Conservation (phyloP, 2,113 vertebrate genomes). For the Echinops telfairi region DNA sequence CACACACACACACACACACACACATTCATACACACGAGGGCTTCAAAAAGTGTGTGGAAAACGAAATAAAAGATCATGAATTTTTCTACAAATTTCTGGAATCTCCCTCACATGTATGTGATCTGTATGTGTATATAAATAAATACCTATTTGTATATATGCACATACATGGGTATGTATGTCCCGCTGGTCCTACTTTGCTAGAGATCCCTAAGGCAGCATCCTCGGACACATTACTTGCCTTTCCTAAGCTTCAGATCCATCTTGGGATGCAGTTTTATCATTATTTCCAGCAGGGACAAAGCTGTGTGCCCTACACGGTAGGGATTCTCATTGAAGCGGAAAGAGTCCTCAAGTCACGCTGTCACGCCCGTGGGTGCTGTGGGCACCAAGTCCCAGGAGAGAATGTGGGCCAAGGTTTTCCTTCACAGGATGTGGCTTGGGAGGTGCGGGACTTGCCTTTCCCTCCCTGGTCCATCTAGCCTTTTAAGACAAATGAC, state of each 20-base stretch:
- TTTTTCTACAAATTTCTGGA: too few species aligned
- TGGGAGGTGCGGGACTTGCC: neutral
- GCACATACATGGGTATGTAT: too few species aligned
- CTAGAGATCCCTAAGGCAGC: neutral
- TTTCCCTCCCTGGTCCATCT: neutral
- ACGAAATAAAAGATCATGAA: too few species aligned
- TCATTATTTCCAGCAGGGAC: neutral
- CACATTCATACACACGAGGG: too few species aligned
- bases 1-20: too few species aligned
- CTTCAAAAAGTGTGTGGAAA: too few species aligned
- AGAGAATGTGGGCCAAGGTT: neutral
- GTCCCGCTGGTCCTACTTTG: neutral
- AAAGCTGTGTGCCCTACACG: neutral
- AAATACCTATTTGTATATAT: too few species aligned
- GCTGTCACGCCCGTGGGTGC: neutral
- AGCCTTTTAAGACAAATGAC: constrained; percentile 39
- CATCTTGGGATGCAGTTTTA: neutral
- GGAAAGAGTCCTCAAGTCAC: neutral
- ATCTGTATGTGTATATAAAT: too few species aligned
- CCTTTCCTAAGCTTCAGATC: neutral
- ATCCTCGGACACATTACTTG: neutral
- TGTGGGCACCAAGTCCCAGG: neutral
- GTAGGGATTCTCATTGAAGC: neutral
- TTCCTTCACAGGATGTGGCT: neutral
- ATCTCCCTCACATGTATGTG: too few species aligned